Evolutionary conservation across 2,888 invertebrate genomes (phyloP).

Genomic region (Hipparchia semele): DNA sequence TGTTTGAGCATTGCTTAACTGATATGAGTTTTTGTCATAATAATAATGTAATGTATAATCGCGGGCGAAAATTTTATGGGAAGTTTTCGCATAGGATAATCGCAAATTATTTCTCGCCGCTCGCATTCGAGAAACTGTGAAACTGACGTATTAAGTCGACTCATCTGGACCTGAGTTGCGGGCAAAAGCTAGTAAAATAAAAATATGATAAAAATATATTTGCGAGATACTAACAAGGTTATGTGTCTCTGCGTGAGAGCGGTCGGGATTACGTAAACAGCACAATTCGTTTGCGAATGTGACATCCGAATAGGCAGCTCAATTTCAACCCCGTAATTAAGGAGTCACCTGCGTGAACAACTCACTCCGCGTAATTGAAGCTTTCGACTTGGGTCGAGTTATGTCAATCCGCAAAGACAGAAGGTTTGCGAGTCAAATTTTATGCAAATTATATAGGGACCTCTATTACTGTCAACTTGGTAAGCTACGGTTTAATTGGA

Average conservation of each 20-base stretch:
- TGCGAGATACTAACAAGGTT: conserved; percentile 22
- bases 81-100: too few species aligned
- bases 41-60: too few species aligned
- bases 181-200: neutral
- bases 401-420: conserved; percentile 61
- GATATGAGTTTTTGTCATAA: too few species aligned
- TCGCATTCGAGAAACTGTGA: too few species aligned
- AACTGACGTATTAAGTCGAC: too few species aligned
- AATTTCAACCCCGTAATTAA: conserved; percentile 78
- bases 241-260: conserved; percentile 29
- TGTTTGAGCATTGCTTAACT: too few species aligned
- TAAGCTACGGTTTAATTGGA: conserved; percentile 72
- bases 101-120: too few species aligned
- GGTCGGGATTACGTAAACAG: conserved; percentile 54
- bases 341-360: conserved; percentile 82
- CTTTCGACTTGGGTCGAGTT: conserved; percentile 77
- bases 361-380: conserved; percentile 77
- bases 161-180: too few species aligned
- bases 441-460: conserved; percentile 75
- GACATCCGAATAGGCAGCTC: conserved; percentile 79
- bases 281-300: conserved; percentile 75
- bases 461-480: conserved; percentile 71
- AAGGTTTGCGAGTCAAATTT: conserved; percentile 67
- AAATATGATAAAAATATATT: neutral
- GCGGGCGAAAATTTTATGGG: too few species aligned